Conservation (phyloP, 2,113 vertebrate genomes). For the Alligator mississippiensis region DNA sequence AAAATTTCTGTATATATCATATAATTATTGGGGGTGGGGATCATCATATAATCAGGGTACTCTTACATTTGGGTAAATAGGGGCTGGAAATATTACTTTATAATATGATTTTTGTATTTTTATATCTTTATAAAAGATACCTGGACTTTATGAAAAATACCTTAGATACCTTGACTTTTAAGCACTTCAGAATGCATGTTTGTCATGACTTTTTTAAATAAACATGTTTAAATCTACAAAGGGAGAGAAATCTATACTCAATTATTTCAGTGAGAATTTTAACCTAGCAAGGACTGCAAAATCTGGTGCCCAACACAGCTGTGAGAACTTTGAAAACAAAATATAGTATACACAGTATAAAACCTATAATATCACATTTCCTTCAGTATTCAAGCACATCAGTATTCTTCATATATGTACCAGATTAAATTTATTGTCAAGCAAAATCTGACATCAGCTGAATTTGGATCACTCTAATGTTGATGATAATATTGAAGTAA, state of each 20-base stretch:
- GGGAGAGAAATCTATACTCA: neutral
- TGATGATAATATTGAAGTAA: neutral
- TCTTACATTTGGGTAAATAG: too few species aligned
- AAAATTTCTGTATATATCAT: too few species aligned
- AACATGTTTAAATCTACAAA: neutral
- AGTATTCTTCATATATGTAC: neutral
- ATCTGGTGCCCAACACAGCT: neutral
- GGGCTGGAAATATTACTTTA: too few species aligned
- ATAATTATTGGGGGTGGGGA: too few species aligned
- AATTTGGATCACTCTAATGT: neutral
- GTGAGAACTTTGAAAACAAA: neutral
- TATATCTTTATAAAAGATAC: too few species aligned
- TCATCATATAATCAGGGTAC: too few species aligned
- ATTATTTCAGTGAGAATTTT: neutral
- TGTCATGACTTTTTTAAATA: neutral
- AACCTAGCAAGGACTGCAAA: neutral
- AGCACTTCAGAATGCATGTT: neutral
- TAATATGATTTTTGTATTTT: too few species aligned
- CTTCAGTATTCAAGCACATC: neutral
- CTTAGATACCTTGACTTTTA: too few species aligned
- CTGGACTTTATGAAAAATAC: too few species aligned
- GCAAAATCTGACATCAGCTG: neutral
- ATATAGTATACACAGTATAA: neutral
- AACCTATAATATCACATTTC: fast-evolving
- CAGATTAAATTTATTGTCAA: neutral